Evolutionary conservation across 92 coral and sea anemone genomes (phyloP).

Genomic region (Zoanthus sociatus): DNA sequence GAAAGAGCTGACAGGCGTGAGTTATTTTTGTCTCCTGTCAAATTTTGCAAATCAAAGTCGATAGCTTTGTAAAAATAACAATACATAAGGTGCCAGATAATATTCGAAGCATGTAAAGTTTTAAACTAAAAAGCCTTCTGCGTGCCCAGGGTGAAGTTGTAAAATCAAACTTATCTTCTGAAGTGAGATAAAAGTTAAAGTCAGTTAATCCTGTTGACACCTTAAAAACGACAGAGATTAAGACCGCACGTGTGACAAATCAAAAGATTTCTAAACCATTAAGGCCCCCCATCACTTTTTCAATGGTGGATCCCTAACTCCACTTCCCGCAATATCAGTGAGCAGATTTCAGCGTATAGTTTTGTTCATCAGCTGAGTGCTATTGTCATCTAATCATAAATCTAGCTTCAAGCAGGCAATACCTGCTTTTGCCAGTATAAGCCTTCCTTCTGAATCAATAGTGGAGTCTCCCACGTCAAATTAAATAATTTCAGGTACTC

Average conservation of each 20-base stretch:
- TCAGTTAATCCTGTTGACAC: neutral
- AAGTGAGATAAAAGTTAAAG: neutral
- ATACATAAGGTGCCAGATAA: neutral
- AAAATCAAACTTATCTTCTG: slow-evolving; percentile 4
- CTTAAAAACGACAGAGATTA: neutral
- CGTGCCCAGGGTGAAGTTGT: neutral
- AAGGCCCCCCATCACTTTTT: no score
- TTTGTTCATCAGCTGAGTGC: no score
- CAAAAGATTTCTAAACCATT: neutral
- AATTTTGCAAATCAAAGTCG: slow-evolving; percentile 26
- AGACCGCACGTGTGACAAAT: slow-evolving; percentile 10
- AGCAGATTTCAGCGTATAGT: no score
- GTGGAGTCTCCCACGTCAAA: no score
- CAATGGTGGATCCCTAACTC: no score
- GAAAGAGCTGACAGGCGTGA: slow-evolving; percentile 36
- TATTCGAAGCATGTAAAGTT: neutral
- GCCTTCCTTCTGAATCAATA: no score
- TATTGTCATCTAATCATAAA: no score
- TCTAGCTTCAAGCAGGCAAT: no score
- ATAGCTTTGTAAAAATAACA: neutral
- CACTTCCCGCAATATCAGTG: no score
- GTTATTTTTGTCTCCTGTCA: slow-evolving; percentile 12
- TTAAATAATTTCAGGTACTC: no score
- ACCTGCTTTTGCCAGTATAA: no score
- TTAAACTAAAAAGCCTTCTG: neutral